Evolutionary conservation across 2,113 vertebrate genomes (phyloP), one percentile per base, ranked within the genome.

Genomic region (Mustela nigripes): DNA sequence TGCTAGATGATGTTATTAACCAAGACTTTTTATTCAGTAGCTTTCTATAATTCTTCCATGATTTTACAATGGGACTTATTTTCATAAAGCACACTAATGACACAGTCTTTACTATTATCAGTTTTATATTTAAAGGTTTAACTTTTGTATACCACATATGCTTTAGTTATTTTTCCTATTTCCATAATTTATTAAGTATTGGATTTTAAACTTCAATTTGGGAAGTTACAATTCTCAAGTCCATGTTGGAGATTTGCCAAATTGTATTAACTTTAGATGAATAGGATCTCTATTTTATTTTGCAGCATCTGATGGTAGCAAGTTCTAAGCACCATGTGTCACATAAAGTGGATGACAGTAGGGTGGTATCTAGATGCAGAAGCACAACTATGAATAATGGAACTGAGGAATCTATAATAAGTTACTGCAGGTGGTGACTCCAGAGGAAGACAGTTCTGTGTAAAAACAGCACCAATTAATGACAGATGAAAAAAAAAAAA

Each of bases 351-450:
- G 91, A 58, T 94, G 95, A 91, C 94, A 97, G 92, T 90, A 26
- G 22, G 83, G 39, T 95, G 82, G 83, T 82, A 65, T 65, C 93
- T 95, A 21, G 94, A 88, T 94, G 73, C 93, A 45, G 60, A 92
- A 85, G 36, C 60, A 39, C 85, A 95, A 94, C 94, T 50, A 94
- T 82, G 93, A 90, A 91, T 92, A 97, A 89, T 97, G 95, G 85
- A 98, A 98, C 91, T 97, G 89, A 91, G 94, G 98, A 92, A 73
- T 97, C 97, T 96, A 95, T 94, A 97, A 97, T 97, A 92, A 95
- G 48, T 31, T 96, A 91, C 96, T 95, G 90, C 90, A 91, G 92
- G 94, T 97, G 97, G 96, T 33, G 28, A 80, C 74, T 97, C 89
- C 80, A 89, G 79, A 97, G 91, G 83, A 97, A 98, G 93, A 88